Evolutionary conservation across 2,888 invertebrate genomes (phyloP).

Genomic region (Resseliella maxima): DNA sequence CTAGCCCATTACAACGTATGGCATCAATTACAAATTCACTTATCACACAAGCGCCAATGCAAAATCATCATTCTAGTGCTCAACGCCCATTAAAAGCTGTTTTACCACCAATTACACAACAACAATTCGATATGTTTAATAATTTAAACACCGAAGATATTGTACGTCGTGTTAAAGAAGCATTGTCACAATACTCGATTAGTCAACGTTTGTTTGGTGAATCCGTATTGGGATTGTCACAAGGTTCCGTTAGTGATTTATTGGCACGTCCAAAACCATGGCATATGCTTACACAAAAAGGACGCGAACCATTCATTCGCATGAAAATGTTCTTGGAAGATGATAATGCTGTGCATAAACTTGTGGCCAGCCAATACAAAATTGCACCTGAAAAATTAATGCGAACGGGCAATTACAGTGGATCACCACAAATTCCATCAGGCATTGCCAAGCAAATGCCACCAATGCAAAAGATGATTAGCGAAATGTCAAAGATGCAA

Average conservation of each 20-base stretch:
- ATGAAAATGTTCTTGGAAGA: slow-evolving; percentile 99
- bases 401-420: slow-evolving; percentile 94
- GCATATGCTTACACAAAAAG: slow-evolving; percentile 98
- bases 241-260: slow-evolving; percentile 97
- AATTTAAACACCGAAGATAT: slow-evolving; percentile 98
- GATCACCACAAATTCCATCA: slow-evolving; percentile 78
- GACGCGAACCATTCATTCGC: slow-evolving; percentile 94
- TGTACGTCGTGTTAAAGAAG: slow-evolving; percentile 95
- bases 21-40: slow-evolving; percentile 97
- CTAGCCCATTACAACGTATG: slow-evolving; percentile 96
- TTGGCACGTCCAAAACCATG: slow-evolving; percentile 98
- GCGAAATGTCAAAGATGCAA: slow-evolving; percentile 79
- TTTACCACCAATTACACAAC: slow-evolving; percentile 96
- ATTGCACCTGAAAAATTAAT: slow-evolving; percentile 97
- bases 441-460: slow-evolving; percentile 81
- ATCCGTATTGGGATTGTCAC: slow-evolving; percentile 94
- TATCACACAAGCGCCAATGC: slow-evolving; percentile 89
- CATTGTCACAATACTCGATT: slow-evolving; percentile 93
- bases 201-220: slow-evolving; percentile 98
- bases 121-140: slow-evolving; percentile 98
- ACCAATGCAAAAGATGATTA: slow-evolving; percentile 82
- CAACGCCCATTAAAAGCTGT: slow-evolving; percentile 95
- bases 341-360: slow-evolving; percentile 93
- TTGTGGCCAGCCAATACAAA: slow-evolving; percentile 97
- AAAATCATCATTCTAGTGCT: slow-evolving; percentile 84